Conservation (phyloP, 2,888 invertebrate species). For the Tetragonula carbonaria region DNA sequence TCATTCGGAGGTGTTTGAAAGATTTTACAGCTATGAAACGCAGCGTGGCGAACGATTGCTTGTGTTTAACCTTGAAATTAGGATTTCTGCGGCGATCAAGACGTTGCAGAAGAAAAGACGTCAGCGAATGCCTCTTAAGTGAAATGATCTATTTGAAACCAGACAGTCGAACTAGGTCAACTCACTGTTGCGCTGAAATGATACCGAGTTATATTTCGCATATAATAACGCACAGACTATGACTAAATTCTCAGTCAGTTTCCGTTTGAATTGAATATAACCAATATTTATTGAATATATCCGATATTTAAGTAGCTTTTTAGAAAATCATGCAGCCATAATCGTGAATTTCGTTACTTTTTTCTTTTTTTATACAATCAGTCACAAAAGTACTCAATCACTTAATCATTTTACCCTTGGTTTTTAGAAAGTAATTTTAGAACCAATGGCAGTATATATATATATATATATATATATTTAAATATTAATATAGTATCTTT, state of each 20-base stretch:
- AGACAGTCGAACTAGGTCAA: conserved; percentile 64
- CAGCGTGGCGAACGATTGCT: not conserved
- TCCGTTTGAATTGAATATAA: conserved; percentile 49
- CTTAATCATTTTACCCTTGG: not conserved
- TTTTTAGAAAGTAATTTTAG: no score
- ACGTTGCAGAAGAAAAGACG: conserved; percentile 34
- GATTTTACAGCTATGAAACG: not conserved
- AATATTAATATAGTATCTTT: no score
- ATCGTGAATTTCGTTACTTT: not conserved
- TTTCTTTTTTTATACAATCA: not conserved
- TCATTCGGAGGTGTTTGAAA: not conserved
- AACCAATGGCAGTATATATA: no score
- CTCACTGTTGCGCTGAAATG: conserved; percentile 57
- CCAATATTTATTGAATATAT: not conserved
- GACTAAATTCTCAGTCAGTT: conserved; percentile 56
- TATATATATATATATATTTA: no score
- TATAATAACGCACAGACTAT: conserved; percentile 33
- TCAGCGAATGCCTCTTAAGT: conserved; percentile 50
- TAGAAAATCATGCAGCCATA: not conserved
- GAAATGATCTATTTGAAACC: conserved; percentile 68
- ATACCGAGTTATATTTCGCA: conserved; percentile 38
- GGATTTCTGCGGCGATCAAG: conserved; percentile 35
- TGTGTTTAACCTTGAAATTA: conserved; percentile 49
- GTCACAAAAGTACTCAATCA: not conserved
- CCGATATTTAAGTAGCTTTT: not conserved